These are phyloP conservation scores for Esox lucius DNA, from an alignment of 2,797 vertebrate genomes.

Conservation along the genomic window DNA sequence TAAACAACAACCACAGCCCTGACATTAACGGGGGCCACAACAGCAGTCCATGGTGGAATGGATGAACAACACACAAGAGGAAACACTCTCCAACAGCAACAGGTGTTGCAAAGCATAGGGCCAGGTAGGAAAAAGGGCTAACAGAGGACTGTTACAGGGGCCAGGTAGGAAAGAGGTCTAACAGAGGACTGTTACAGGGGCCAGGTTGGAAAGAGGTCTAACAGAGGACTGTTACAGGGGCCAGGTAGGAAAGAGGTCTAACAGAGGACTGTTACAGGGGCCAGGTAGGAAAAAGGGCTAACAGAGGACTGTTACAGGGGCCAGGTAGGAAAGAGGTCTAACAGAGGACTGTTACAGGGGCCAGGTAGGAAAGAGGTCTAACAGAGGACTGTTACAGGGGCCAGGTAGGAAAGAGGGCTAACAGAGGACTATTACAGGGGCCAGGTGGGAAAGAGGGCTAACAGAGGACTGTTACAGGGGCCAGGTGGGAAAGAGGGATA, in stretches of 20 bases:
- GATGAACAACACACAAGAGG: neutral
- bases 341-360: neutral
- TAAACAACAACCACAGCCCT: conserved; percentile 19
- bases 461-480: neutral
- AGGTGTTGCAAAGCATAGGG: neutral
- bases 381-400: neutral
- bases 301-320: neutral
- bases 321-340: neutral
- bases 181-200: no score
- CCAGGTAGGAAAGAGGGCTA: neutral
- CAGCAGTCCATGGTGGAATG: neutral
- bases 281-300: no score
- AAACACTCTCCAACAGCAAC: neutral
- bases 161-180: neutral
- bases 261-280: neutral
- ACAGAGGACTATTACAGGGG: neutral
- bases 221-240: neutral
- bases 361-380: no score
- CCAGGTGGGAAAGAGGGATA: neutral
- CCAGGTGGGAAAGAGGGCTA: neutral
- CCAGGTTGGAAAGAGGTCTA: no score
- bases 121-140: neutral
- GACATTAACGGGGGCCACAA: neutral
- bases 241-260: neutral
- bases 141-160: neutral